Base-by-base conservation (phyloP, 2,113 vertebrate species). In the Sphaerodactylus townsendi region DNA sequence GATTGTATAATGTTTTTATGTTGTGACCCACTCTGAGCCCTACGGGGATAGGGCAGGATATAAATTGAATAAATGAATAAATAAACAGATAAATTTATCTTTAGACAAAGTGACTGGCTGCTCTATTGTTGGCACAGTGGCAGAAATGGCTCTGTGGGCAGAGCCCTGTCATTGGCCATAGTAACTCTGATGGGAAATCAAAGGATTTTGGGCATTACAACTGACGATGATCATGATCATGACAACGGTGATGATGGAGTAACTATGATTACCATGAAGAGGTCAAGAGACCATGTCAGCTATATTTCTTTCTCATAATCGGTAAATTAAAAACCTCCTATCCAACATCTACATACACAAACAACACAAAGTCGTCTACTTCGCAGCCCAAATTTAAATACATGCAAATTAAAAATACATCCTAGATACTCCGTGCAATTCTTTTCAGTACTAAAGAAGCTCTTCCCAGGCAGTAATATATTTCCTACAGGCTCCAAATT, bases 201-300 rank as follows among this genome's bases (percentile, higher is more conserved):
- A 64, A 23, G 7, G n/a, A 1, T 3, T 33, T 56, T 65, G 39
- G 44, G 25, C 3, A 65, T 68, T 33, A 35, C 17, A 10, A 48
- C 30, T 37, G 14, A 4, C 85, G 69, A 28, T 59, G 5, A 28
- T 23, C 14, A 39, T 46, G 62, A 5, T 44, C n/a, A n/a, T n/a
- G n/a, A n/a, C 41, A 17, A 4, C 85, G 69, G 19, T 59, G 5
- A 28, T 23, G 17, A 39, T 46, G 62, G 1, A 3, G 1, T 1
- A 62, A 62, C 65, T 23, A 21, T 39, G 35, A 71, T 44, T 6
- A 62, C 25, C 9, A 23, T 62, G 59, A 28, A 62, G 59, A 19
- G 9, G 59, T 23, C 5, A 62, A 62, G 28, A 62, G 1, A 21
- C 39, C 0, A 5, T 15, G 37, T 0, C 0, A 21, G 30, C 15